Percentiles rank a stretch among this genome's conserved stretches.
Evolutionary conservation across 2,113 vertebrate genomes (phyloP).

Genomic region (Elachura formosa): DNA sequence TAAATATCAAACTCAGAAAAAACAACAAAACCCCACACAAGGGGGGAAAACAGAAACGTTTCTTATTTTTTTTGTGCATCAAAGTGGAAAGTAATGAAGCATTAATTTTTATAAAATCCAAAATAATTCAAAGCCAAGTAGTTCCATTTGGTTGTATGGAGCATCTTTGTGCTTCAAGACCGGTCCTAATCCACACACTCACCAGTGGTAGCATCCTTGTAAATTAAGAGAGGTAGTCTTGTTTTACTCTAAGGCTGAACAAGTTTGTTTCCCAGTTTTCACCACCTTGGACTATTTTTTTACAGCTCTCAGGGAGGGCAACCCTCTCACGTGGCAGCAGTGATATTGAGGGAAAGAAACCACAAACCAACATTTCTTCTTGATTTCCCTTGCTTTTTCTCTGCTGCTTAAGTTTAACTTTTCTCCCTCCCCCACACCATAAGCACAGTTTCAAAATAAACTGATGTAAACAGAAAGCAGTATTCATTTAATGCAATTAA

Average conservation of each 20-base stretch:
- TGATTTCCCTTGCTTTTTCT: not conserved
- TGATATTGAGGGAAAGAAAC: not conserved
- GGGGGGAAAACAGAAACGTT: not conserved
- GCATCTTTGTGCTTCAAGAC: slow-evolving; percentile 6
- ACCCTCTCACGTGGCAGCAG: slow-evolving; percentile 37
- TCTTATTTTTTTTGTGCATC: not conserved
- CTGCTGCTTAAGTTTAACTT: not conserved
- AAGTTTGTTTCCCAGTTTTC: slow-evolving; percentile 25
- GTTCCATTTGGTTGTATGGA: not conserved
- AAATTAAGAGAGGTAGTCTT: slow-evolving; percentile 59
- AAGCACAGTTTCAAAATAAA: slow-evolving; percentile 44
- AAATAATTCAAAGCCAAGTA: not conserved
- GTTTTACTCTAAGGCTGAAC: slow-evolving; percentile 61
- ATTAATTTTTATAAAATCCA: slow-evolving; percentile 2
- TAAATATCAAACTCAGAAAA: not conserved
- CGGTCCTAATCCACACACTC: slow-evolving; percentile 4
- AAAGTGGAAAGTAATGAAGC: not conserved
- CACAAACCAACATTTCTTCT: not conserved
- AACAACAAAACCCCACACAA: not conserved
- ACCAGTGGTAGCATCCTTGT: slow-evolving; percentile 33
- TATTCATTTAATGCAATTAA: slow-evolving; percentile 56
- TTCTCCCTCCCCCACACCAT: not conserved
- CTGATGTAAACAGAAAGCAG: slow-evolving; percentile 44
- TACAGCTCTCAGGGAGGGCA: not conserved
- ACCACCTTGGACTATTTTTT: not conserved